These are phyloP conservation scores for Plecotus auritus DNA, from an alignment of 2,113 vertebrate species.

Conservation along the genomic window DNA sequence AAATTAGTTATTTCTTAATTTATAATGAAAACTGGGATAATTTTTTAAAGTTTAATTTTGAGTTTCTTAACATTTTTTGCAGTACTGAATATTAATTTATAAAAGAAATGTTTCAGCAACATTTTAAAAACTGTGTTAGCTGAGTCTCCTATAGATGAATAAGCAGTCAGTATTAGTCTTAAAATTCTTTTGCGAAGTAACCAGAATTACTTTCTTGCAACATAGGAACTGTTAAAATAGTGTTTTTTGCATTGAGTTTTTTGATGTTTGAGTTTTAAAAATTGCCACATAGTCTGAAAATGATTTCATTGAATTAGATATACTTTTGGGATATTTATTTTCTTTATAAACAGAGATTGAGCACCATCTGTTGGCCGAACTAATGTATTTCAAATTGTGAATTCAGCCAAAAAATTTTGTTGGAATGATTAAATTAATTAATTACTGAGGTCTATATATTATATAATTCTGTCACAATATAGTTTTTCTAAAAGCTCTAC, in stretches of 20 bases:
- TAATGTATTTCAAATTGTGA: slow-evolving; percentile 47
- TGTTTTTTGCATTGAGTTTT: slow-evolving; percentile 16
- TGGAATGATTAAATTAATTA: background rate
- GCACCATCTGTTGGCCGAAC: slow-evolving; percentile 69
- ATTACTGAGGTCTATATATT: background rate
- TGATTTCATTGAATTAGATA: background rate
- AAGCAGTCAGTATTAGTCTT: background rate
- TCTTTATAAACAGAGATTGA: slow-evolving; percentile 51
- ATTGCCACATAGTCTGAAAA: background rate
- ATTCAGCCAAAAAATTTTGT: background rate
- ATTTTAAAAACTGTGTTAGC: background rate
- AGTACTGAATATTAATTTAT: background rate
- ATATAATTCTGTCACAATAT: background rate
- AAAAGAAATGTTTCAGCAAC: background rate
- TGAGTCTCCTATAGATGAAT: background rate
- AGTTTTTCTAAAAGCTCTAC: background rate
- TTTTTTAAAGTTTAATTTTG: slow-evolving; percentile 24
- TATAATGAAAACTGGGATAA: background rate
- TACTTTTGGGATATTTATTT: background rate
- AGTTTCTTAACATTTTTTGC: background rate
- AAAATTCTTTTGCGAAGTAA: slow-evolving; percentile 22
- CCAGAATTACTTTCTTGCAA: background rate
- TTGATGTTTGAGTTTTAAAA: slow-evolving; percentile 6
- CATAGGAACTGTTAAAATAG: background rate
- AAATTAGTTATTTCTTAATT: background rate